These are phyloP conservation scores for Linyphia triangularis DNA, from an alignment of 2,888 invertebrate genomes.

Conservation along the genomic window DNA sequence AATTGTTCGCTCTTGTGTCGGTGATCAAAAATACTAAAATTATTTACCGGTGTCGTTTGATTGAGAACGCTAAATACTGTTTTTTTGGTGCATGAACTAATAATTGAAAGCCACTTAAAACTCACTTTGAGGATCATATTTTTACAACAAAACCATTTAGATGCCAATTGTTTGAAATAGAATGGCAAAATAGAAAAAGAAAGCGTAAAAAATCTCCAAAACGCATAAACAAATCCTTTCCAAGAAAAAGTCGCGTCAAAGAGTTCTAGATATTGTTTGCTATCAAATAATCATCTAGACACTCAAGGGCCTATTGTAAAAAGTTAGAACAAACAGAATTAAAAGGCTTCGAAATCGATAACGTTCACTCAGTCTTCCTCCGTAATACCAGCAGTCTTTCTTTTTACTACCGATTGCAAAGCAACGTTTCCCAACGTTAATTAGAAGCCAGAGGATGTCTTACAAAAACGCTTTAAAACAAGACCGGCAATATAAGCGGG, in stretches of 20 bases:
- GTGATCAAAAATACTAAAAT: background rate
- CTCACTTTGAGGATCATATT: constrained; percentile 54
- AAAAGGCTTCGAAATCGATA: constrained; percentile 70
- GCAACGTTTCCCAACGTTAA: constrained; percentile 61
- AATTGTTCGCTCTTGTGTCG: background rate
- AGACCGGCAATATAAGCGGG: constrained; percentile 71
- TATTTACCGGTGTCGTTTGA: background rate
- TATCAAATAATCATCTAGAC: constrained; percentile 68
- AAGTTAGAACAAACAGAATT: constrained; percentile 31
- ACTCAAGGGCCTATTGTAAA: constrained; percentile 43
- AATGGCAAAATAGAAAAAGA: constrained; percentile 35
- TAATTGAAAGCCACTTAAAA: constrained; percentile 46
- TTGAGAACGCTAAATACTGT: background rate
- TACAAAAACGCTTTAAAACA: constrained; percentile 72
- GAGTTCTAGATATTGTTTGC: constrained; percentile 68
- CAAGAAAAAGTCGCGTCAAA: constrained; percentile 57
- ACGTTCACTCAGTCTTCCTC: constrained; percentile 64
- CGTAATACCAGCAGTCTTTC: constrained; percentile 62
- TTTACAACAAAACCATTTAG: background rate
- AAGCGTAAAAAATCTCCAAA: constrained; percentile 22
- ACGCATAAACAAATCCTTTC: constrained; percentile 67
- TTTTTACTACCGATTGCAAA: constrained; percentile 62
- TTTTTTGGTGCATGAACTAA: background rate
- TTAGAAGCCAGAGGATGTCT: constrained; percentile 48
- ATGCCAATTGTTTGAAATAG: constrained; percentile 33